Evolutionary conservation across 2,888 invertebrate species (phyloP).

Genomic region (Dryocosmus kuriphilus): DNA sequence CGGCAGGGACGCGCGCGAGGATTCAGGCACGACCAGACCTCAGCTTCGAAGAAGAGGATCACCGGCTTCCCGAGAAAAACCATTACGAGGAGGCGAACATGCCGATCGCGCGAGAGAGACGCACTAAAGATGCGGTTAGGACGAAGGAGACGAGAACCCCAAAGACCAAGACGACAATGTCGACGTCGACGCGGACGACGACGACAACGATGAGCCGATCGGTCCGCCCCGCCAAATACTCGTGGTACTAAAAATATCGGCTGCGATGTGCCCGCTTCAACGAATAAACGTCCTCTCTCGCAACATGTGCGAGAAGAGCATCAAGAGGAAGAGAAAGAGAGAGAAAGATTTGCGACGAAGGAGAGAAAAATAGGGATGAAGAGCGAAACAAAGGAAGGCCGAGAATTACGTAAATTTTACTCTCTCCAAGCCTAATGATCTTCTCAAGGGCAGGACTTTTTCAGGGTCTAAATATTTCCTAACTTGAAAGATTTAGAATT

Average conservation of each 20-base stretch:
- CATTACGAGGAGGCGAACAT: constrained; percentile 43
- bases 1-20: constrained; percentile 37
- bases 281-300: constrained; percentile 65
- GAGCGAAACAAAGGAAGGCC: constrained; percentile 52
- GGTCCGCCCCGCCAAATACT: constrained; percentile 76
- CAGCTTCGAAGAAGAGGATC: constrained; percentile 39
- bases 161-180: constrained; percentile 52
- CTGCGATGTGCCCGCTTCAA: constrained; percentile 67
- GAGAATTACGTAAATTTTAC: constrained; percentile 68
- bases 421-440: background rate
- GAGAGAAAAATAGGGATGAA: constrained; percentile 46
- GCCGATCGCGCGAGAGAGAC: constrained; percentile 56
- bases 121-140: constrained; percentile 46
- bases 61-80: constrained; percentile 42
- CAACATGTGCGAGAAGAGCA: constrained; percentile 47
- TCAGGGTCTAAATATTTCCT: background rate
- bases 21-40: constrained; percentile 28
- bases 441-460: background rate
- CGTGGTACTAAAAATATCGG: constrained; percentile 75
- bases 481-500: background rate
- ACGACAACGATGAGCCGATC: constrained; percentile 53
- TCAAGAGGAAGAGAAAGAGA: constrained; percentile 45
- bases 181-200: constrained; percentile 57
- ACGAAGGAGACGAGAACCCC: constrained; percentile 50
- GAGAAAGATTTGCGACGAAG: constrained; percentile 25